Evolutionary conservation across 2,113 vertebrate genomes (phyloP).

Genomic region (Abramis brama): DNA sequence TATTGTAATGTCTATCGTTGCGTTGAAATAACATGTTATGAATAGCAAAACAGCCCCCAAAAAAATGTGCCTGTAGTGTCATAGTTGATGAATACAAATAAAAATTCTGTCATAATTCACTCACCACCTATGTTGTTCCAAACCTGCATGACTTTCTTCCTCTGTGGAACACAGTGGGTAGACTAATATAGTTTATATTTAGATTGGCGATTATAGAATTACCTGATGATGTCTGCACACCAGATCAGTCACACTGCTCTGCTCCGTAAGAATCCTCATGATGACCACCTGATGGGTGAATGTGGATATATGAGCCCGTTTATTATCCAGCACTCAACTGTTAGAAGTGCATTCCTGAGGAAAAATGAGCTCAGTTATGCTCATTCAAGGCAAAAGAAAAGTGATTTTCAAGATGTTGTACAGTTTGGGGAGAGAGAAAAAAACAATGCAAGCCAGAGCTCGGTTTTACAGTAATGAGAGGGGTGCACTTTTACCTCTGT

Average conservation of each 20-base stretch:
- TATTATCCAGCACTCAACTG: slow-evolving; percentile 44
- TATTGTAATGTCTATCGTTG: no score
- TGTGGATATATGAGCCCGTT: slow-evolving; percentile 41
- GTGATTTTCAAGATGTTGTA: slow-evolving; percentile 39
- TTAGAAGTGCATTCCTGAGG: slow-evolving; percentile 43
- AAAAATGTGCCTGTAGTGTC: no score
- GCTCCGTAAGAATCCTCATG: slow-evolving; percentile 21
- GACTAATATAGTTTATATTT: not conserved
- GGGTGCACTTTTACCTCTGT: not conserved
- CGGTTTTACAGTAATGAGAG: slow-evolving; percentile 19
- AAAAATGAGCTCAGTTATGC: slow-evolving; percentile 44
- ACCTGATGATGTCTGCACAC: slow-evolving; percentile 17
- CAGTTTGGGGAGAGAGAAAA: not conserved
- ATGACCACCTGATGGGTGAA: slow-evolving; percentile 49
- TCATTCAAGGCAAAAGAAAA: slow-evolving; percentile 41
- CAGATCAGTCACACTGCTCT: slow-evolving; percentile 18
- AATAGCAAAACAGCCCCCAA: no score
- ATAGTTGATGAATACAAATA: not conserved
- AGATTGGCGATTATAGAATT: not conserved
- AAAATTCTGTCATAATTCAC: slow-evolving; percentile 2
- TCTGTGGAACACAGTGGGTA: not conserved
- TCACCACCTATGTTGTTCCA: not conserved
- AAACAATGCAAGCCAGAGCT: slow-evolving; percentile 32
- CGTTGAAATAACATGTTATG: no score
- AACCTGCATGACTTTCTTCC: not conserved